Conservation (phyloP, 2,797 vertebrate species). For the Hafferia zeledoni region DNA sequence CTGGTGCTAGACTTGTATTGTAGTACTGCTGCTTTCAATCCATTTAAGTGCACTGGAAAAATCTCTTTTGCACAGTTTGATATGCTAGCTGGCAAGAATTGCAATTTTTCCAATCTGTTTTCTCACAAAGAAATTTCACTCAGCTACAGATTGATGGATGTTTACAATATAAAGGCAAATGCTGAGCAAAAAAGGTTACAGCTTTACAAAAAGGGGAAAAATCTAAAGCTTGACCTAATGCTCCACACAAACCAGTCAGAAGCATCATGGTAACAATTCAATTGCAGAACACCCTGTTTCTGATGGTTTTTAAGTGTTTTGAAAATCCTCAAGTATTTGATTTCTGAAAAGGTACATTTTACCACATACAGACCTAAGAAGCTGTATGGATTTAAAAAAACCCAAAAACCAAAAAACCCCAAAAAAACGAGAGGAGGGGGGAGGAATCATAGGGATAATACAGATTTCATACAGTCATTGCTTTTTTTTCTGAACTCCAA, state of each 20-base stretch:
- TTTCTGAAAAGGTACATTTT: neutral
- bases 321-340: neutral
- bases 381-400: neutral
- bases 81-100: constrained; percentile 17
- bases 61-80: constrained; percentile 49
- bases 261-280: neutral
- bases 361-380: neutral
- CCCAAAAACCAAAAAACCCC: neutral
- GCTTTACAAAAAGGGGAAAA: neutral
- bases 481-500: neutral
- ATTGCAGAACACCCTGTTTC: neutral
- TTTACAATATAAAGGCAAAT: neutral
- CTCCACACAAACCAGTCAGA: neutral
- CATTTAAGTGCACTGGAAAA: neutral
- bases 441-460: neutral
- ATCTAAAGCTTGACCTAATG: neutral
- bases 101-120: neutral
- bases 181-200: neutral
- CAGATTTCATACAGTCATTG: neutral
- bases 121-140: constrained; percentile 39
- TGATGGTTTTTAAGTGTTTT: neutral
- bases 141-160: neutral
- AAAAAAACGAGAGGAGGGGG: neutral
- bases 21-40: neutral
- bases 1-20: neutral